Conservation (phyloP, 2,113 vertebrate species). For the Oryzias melastigma region DNA sequence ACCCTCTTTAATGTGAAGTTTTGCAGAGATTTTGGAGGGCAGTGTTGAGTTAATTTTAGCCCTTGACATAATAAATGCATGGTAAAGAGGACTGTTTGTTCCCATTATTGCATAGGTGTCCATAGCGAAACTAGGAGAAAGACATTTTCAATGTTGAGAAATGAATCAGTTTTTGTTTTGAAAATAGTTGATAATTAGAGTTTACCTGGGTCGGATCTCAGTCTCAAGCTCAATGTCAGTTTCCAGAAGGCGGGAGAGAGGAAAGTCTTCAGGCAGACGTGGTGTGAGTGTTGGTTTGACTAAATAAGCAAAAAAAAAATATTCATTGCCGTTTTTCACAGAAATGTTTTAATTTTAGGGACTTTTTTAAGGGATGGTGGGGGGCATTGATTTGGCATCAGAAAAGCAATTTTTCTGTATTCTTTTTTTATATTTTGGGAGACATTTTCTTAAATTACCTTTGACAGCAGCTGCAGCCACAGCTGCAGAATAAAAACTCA, state of each 20-base stretch:
- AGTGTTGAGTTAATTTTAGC: slow-evolving; percentile 52
- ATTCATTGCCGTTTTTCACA: background rate
- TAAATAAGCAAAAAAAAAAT: slow-evolving; percentile 19
- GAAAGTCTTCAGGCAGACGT: slow-evolving; percentile 57
- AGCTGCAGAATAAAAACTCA: slow-evolving; percentile 68
- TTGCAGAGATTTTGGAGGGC: slow-evolving; percentile 73
- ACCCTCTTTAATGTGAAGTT: slow-evolving; percentile 71
- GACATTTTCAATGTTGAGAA: background rate
- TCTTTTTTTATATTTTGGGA: background rate
- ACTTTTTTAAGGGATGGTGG: no score
- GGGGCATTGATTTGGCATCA: no score
- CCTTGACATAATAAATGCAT: slow-evolving; percentile 73
- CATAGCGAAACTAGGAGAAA: slow-evolving; percentile 65
- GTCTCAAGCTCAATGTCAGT: slow-evolving; percentile 59
- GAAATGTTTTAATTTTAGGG: no score
- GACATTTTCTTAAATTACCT: slow-evolving; percentile 48
- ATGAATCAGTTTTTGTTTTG: background rate
- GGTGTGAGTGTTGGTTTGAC: slow-evolving; percentile 58
- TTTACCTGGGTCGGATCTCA: slow-evolving; percentile 72
- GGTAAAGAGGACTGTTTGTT: slow-evolving; percentile 79
- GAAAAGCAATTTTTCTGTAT: no score
- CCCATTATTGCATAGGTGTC: slow-evolving; percentile 79
- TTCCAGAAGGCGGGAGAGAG: slow-evolving; percentile 53
- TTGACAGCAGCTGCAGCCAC: slow-evolving; percentile 59
- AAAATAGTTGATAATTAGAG: background rate